Base-by-base conservation (phyloP, 2,888 invertebrate genomes). In the Ornithoptera priamus region DNA sequence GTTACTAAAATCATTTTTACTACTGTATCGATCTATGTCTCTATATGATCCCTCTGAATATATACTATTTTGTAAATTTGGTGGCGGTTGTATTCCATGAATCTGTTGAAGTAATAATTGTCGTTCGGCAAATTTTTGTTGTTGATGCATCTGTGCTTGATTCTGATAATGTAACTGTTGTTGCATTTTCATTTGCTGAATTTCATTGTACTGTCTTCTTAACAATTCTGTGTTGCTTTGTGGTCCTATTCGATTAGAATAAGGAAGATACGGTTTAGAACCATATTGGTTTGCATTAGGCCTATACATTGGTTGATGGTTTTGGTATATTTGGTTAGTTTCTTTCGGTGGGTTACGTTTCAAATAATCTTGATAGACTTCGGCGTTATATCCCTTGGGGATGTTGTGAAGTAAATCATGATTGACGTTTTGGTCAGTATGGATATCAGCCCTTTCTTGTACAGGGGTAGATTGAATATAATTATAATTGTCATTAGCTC, bases 141-240 rank as follows among this genome's bases (percentile, higher is more conserved):
- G 94, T 79, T 94, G 94, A 74, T 94, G 93, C 86, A 94, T 93
- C 75, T 93, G 91, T 36, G 94, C 94, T 78, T 94, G 94, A 75
- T 93, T 94, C 75, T 94, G 94, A 73, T 94, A 94, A 75, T 93
- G 94, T 78, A 94, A 83, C 80, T 94, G 94, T 57, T 94, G 94
- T 75, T 94, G 94, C 75, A 94, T 81, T 82, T 94, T 94, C 88
- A 94, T 94, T 81, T 94, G 94, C 77, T 94, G 94, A 74, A 94
- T 86, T 82, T 94, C 94, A 76, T 94, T 94, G 74, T 94, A 94
- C 78, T 94, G 94, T 74, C 93, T 89, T 75, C 94, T 89, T 75
- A 94, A 81, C 74, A 94, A 75, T 74, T 94, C 94, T 61, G 94
- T 94, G 74, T 94, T 94, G 80, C 94, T 94, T 71, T 92, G 90